Percentiles rank a stretch among this genome's conserved stretches.
Evolutionary conservation across 2,113 vertebrate species (phyloP).

Genomic region (Zeus faber): DNA sequence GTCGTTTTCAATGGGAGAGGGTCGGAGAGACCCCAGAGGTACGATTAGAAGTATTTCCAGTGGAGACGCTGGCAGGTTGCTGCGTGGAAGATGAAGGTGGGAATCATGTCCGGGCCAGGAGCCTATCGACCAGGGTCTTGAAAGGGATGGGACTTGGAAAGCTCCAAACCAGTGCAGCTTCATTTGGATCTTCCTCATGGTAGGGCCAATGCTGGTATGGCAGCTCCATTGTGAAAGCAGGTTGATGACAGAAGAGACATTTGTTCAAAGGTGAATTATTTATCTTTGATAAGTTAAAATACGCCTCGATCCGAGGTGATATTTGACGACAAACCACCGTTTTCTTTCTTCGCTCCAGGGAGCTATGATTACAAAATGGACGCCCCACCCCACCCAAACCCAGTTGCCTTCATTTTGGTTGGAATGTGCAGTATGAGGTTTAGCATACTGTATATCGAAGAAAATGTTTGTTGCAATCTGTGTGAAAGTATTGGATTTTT

Average conservation of each 20-base stretch:
- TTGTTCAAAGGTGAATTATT: conserved; percentile 17
- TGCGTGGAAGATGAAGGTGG: conserved; percentile 54
- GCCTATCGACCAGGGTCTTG: conserved; percentile 41
- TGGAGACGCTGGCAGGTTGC: conserved; percentile 26
- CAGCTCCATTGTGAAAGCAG: not conserved
- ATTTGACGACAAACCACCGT: conserved; percentile 1
- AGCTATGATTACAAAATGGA: not conserved
- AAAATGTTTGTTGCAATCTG: too few species aligned
- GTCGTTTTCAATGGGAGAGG: conserved; percentile 27
- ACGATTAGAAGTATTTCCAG: conserved; percentile 50
- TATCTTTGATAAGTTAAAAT: conserved; percentile 34
- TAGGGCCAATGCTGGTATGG: too few species aligned
- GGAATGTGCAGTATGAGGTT: too few species aligned
- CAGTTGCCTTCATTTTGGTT: too few species aligned
- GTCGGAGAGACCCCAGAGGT: conserved; percentile 38
- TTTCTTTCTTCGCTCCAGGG: conserved; percentile 4
- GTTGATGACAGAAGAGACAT: conserved; percentile 16
- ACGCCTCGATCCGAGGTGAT: conserved; percentile 13
- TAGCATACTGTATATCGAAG: too few species aligned
- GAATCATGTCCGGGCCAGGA: conserved; percentile 34
- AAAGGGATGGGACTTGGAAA: conserved; percentile 19
- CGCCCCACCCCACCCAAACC: too few species aligned
- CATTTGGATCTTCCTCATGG: conserved; percentile 13
- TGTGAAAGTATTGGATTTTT: too few species aligned
- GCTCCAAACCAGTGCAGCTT: conserved; percentile 32